Base-by-base conservation (phyloP, 2,888 invertebrate species). In the Keiferia lycopersicella region DNA sequence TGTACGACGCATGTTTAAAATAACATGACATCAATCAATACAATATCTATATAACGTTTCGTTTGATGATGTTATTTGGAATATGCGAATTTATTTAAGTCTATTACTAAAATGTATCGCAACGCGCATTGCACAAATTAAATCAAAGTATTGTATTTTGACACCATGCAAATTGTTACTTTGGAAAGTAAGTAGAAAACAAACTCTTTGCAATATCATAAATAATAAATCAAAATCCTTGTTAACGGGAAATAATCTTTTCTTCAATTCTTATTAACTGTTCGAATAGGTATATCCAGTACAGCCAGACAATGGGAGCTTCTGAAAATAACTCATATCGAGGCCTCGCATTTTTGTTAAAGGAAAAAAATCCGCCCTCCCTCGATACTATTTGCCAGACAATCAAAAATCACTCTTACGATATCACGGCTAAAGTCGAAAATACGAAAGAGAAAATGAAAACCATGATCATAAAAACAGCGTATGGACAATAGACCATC, bases 391-490 rank as follows among this genome's bases (percentile, higher is more conserved):
- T 1, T 16, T 20, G 26, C 12, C 14, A 16, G 7, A 16, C 56
- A 56, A 56, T 11, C 16, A 14, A 56, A 26, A 14, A n/a, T 16
- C 30, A n/a, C 26, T 30, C 56, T 56, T 56, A 56, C 12, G 3
- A 6, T 34, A 56, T 6, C 30, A 11, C 4, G 1, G 10, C 22
- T 30, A 56, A 30, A 34, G 30, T 30, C 8, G 12, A 30, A 16
- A 56, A 39, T 41, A 45, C 59, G 18, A 59, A 48, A 48, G 30
- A n/a, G 38, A 76, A 73, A 71, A 72, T 72, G 69, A 68, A 69
- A 71, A 76, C 76, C 76, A 73, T 71, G 73, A 41, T 62, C 62
- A 38, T 62, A 62, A 62, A 41, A 61, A 61, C 26, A 50, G 22
- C 61, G 61, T 34, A 61, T 50, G 48, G 61, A 48, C 50, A 16